Evolutionary conservation across 2,113 vertebrate species (phyloP).

Genomic region (Pantherophis guttatus): DNA sequence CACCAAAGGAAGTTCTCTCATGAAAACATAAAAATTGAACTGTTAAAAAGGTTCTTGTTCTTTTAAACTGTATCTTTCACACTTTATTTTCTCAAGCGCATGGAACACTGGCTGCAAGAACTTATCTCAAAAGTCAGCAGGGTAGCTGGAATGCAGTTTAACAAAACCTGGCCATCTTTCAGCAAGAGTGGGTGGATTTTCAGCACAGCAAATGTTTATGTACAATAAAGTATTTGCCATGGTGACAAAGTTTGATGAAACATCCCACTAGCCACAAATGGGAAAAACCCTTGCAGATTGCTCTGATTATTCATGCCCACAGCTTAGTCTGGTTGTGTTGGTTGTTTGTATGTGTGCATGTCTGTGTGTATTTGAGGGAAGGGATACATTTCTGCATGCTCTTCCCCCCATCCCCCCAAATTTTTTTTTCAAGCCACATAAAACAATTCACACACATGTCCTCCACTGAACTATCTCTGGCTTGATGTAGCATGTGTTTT

Average conservation of each 20-base stretch:
- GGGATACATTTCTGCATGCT: background rate
- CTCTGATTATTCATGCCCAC: conserved; percentile 78
- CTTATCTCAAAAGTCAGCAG: conserved; percentile 78
- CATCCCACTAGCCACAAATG: conserved; percentile 80
- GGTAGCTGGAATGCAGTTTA: conserved; percentile 79
- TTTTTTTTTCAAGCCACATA: conserved; percentile 53
- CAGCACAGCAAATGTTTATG: conserved; percentile 82
- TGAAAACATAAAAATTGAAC: conserved; percentile 56
- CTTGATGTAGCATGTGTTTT: conserved; percentile 50
- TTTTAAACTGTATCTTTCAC: conserved; percentile 67
- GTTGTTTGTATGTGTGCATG: background rate
- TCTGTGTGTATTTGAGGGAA: background rate
- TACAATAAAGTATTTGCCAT: conserved; percentile 83
- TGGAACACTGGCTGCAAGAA: conserved; percentile 72
- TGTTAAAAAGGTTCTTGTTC: conserved; percentile 54
- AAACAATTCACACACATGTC: conserved; percentile 58
- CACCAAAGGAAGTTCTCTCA: conserved; percentile 33
- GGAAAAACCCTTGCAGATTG: conserved; percentile 77
- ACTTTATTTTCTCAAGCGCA: conserved; percentile 68
- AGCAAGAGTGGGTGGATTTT: conserved; percentile 81
- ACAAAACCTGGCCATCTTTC: conserved; percentile 81
- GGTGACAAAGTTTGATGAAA: conserved; percentile 82
- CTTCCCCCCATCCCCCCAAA: conserved; percentile 4
- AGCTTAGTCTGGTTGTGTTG: conserved; percentile 67
- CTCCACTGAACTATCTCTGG: conserved; percentile 56